Percentiles rank a stretch among this genome's conserved stretches.
These are phyloP conservation scores for Hirtodrosophila trivittata DNA, from an alignment of 2,888 invertebrate genomes.

Conservation along the genomic window DNA sequence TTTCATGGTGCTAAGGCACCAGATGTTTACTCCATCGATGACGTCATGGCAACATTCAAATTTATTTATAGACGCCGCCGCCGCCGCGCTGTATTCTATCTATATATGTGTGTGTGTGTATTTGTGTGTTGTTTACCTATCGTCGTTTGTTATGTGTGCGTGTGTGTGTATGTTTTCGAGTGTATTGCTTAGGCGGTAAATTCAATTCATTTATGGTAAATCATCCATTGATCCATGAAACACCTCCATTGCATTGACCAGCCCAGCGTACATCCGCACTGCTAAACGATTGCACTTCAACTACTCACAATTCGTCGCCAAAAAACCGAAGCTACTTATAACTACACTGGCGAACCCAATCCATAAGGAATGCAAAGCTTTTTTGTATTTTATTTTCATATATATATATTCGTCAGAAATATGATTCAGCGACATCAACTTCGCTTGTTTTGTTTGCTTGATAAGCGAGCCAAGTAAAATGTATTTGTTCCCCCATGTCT, in stretches of 20 bases:
- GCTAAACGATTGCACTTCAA: constrained; percentile 40
- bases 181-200: constrained; percentile 30
- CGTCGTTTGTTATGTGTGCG: neutral
- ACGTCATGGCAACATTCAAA: constrained; percentile 72
- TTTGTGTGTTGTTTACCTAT: constrained; percentile 55
- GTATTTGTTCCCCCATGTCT: constrained; percentile 21
- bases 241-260: neutral
- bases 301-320: constrained; percentile 35
- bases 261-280: constrained; percentile 28
- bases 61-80: constrained; percentile 61
- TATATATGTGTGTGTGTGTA: neutral
- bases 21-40: constrained; percentile 74
- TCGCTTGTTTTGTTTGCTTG: constrained; percentile 23
- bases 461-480: constrained; percentile 42
- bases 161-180: neutral
- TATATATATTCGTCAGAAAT: constrained; percentile 58
- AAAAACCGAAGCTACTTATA: constrained; percentile 17
- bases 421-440: constrained; percentile 62
- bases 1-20: constrained; percentile 55
- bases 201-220: constrained; percentile 9
- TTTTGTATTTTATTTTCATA: constrained; percentile 17
- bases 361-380: constrained; percentile 58
- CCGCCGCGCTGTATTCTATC: constrained; percentile 1
- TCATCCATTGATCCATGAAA: constrained; percentile 4
- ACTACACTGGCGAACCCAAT: constrained; percentile 14